Conservation (phyloP, 30 jellyfish, hydroid and myxozoan genomes). For the Cassiopea andromeda region DNA sequence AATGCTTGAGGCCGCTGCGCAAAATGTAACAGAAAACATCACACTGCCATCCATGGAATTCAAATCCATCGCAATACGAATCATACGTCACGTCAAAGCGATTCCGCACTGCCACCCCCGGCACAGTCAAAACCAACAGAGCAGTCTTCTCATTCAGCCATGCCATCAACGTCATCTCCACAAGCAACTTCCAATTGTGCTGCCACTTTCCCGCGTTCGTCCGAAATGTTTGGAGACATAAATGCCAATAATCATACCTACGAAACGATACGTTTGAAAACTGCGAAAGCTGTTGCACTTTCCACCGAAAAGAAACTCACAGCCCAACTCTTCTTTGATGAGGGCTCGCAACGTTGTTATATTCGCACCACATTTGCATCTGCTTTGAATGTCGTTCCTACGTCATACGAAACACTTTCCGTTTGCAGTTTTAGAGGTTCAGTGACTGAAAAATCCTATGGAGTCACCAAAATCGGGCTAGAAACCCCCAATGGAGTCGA, state of each 20-base stretch:
- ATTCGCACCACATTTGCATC: conserved; percentile 41
- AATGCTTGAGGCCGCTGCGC: neutral
- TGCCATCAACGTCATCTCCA: neutral
- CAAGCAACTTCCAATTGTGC: neutral
- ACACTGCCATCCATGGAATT: neutral
- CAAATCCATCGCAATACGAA: neutral
- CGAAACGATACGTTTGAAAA: neutral
- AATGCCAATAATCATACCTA: neutral
- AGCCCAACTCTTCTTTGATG: conserved; percentile 4
- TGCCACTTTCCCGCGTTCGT: neutral
- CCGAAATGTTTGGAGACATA: neutral
- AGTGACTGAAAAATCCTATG: neutral
- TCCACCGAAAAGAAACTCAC: neutral
- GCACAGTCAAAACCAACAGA: neutral
- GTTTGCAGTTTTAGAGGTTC: conserved; percentile 51
- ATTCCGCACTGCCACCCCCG: neutral
- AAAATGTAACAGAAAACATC: neutral
- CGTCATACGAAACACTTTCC: conserved; percentile 41
- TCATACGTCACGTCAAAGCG: neutral
- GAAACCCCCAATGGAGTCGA: neutral
- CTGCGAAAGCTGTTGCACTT: conserved; percentile 28
- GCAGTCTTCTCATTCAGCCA: neutral
- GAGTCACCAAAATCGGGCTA: neutral
- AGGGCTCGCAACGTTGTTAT: conserved; percentile 36
- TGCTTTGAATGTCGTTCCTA: conserved; percentile 16